phyloP scores from a whole-genome alignment of 2,888 invertebrate species.

The Bombylius discolor region DNA sequence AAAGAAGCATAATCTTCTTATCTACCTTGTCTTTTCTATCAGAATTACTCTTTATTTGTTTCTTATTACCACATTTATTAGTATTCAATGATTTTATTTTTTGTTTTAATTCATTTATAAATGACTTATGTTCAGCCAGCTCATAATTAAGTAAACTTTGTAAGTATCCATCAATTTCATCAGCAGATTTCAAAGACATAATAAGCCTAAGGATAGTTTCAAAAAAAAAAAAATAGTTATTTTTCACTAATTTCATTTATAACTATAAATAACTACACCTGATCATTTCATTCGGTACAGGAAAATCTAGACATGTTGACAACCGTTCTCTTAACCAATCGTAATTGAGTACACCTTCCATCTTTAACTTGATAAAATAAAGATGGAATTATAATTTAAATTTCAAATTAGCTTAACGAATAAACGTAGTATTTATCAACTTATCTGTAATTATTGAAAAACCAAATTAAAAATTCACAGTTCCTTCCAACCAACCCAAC shows the following conservation, averaged over 20 bases:
- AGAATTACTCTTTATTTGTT: too few species aligned
- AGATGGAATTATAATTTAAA: too few species aligned
- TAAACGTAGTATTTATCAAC: too few species aligned
- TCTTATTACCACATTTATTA: constrained; percentile 2
- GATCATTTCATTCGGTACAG: constrained; percentile 56
- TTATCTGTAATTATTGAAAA: too few species aligned
- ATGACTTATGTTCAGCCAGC: constrained; percentile 51
- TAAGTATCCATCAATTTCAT: constrained; percentile 66
- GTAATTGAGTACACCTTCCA: too few species aligned
- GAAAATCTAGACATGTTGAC: constrained; percentile 51
- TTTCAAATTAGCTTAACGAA: too few species aligned
- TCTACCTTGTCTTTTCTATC: constrained; percentile 13
- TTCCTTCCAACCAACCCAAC: too few species aligned
- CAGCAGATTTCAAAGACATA: constrained; percentile 52
- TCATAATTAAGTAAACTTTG: constrained; percentile 56
- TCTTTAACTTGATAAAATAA: constrained; percentile 23
- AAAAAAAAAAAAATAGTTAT: neutral
- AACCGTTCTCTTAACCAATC: constrained; percentile 52
- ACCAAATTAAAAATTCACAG: too few species aligned
- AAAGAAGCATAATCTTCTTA: neutral
- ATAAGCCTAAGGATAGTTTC: constrained; percentile 47
- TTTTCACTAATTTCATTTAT: neutral
- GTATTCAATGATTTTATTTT: neutral
- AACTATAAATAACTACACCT: constrained; percentile 42
- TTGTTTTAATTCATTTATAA: constrained; percentile 48